Percentiles rank a stretch among this genome's conserved stretches.
These are phyloP conservation scores for Austrolebias charrua DNA, from an alignment of 2,797 vertebrate species.

Conservation along the genomic window DNA sequence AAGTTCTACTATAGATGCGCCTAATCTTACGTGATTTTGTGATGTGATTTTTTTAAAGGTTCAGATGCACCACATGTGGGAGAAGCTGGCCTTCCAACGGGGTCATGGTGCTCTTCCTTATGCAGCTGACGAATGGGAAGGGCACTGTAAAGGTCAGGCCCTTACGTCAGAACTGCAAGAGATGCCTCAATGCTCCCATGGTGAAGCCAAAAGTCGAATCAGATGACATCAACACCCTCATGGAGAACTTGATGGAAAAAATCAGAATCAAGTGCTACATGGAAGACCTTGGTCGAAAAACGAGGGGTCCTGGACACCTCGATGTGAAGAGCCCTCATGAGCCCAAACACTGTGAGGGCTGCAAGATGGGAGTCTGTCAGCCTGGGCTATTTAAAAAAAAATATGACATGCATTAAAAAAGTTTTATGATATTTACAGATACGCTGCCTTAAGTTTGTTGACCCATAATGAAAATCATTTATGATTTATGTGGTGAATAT, in stretches of 20 bases:
- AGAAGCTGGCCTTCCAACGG: slow-evolving; percentile 69
- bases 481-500: too few relatives aligned
- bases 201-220: slow-evolving; percentile 23
- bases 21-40: not conserved
- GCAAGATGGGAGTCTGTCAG: slow-evolving; percentile 54
- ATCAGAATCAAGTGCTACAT: slow-evolving; percentile 71
- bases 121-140: slow-evolving; percentile 11
- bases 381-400: too few relatives aligned
- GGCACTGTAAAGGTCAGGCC: slow-evolving; percentile 62
- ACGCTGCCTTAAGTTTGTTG: too few relatives aligned
- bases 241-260: slow-evolving; percentile 71
- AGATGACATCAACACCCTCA: slow-evolving; percentile 51
- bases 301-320: not conserved
- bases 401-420: too few relatives aligned
- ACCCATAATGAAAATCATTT: not conserved
- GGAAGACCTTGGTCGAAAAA: slow-evolving; percentile 1
- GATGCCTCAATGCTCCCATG: slow-evolving; percentile 31
- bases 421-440: too few relatives aligned
- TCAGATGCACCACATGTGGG: slow-evolving; percentile 60
- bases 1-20: not conserved
- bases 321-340: slow-evolving; percentile 69
- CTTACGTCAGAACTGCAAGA: slow-evolving; percentile 65
- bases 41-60: slow-evolving; percentile 50
- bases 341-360: slow-evolving; percentile 70
- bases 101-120: slow-evolving; percentile 71